Percentiles rank a stretch among this genome's conserved stretches.
These are phyloP conservation scores for Spodoptera exigua DNA, from an alignment of 2,888 invertebrate species.

Conservation along the genomic window DNA sequence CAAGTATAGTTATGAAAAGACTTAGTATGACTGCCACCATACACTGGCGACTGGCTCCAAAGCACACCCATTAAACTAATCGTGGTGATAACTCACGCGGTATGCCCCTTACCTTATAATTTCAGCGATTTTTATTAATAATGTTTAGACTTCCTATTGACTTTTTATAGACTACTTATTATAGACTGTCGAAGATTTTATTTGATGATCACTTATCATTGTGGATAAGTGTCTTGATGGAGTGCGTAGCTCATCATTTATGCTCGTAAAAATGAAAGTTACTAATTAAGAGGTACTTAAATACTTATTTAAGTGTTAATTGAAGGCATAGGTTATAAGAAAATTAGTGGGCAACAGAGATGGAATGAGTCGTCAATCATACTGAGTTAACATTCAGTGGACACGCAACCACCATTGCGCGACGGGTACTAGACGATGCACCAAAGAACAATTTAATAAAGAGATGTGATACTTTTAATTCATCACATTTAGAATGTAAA, in stretches of 20 bases:
- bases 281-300: slow-evolving; percentile 67
- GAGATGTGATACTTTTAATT: slow-evolving; percentile 11
- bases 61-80: slow-evolving; percentile 82
- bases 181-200: slow-evolving; percentile 52
- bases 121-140: slow-evolving; percentile 80
- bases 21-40: slow-evolving; percentile 66
- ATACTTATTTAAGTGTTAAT: slow-evolving; percentile 75
- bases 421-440: slow-evolving; percentile 22
- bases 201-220: slow-evolving; percentile 43
- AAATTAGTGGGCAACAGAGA: slow-evolving; percentile 66
- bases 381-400: slow-evolving; percentile 65
- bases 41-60: slow-evolving; percentile 59
- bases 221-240: slow-evolving; percentile 50
- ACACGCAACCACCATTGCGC: slow-evolving; percentile 62
- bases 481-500: background rate
- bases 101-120: slow-evolving; percentile 77
- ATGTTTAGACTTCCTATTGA: slow-evolving; percentile 73
- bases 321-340: slow-evolving; percentile 70
- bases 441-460: slow-evolving; percentile 48
- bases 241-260: slow-evolving; percentile 59
- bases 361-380: slow-evolving; percentile 75
- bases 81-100: slow-evolving; percentile 77
- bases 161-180: slow-evolving; percentile 58
- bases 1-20: slow-evolving; percentile 68
- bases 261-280: slow-evolving; percentile 55